A percentile compares a stretch with the other conserved stretches of the same genome.
phyloP scores from a whole-genome alignment of 2,888 invertebrate genomes.

The Parnassius glacialis region DNA sequence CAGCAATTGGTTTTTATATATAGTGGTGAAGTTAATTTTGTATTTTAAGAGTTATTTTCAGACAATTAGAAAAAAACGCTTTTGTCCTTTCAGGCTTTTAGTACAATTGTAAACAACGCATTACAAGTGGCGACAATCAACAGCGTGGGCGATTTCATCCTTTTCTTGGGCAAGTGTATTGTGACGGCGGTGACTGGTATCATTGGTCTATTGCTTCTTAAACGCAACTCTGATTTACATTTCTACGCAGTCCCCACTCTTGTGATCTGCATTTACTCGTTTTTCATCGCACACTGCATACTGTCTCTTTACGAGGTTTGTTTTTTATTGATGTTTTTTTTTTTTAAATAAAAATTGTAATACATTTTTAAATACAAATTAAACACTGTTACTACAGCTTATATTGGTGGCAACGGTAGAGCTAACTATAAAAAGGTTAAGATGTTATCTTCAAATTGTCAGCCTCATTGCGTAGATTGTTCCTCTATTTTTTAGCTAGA shows the following conservation, averaged over 20 bases:
- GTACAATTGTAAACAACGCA: slow-evolving; percentile 89
- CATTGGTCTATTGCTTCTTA: slow-evolving; percentile 88
- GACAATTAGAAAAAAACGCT: too few species aligned
- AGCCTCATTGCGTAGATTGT: too few species aligned
- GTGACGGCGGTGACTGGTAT: slow-evolving; percentile 92
- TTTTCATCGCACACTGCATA: slow-evolving; percentile 96
- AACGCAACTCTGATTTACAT: slow-evolving; percentile 86
- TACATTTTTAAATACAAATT: too few species aligned
- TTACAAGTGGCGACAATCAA: slow-evolving; percentile 95
- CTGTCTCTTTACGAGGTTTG: slow-evolving; percentile 95
- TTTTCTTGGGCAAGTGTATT: slow-evolving; percentile 90
- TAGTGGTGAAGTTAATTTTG: too few species aligned
- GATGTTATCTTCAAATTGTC: too few species aligned
- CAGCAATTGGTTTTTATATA: too few species aligned
- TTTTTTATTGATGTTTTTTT: neutral
- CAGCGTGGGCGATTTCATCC: slow-evolving; percentile 94
- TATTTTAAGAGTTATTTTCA: too few species aligned
- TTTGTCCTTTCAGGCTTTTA: slow-evolving; percentile 86
- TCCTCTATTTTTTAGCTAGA: too few species aligned
- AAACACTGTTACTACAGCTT: too few species aligned
- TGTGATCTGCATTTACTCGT: slow-evolving; percentile 91
- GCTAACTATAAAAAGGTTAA: too few species aligned
- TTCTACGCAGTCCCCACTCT: slow-evolving; percentile 94
- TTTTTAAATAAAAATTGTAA: too few species aligned
- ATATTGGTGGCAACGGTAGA: too few species aligned